These are phyloP conservation scores for Melanotus villosus DNA, from an alignment of 2,888 invertebrate genomes.

Conservation along the genomic window DNA sequence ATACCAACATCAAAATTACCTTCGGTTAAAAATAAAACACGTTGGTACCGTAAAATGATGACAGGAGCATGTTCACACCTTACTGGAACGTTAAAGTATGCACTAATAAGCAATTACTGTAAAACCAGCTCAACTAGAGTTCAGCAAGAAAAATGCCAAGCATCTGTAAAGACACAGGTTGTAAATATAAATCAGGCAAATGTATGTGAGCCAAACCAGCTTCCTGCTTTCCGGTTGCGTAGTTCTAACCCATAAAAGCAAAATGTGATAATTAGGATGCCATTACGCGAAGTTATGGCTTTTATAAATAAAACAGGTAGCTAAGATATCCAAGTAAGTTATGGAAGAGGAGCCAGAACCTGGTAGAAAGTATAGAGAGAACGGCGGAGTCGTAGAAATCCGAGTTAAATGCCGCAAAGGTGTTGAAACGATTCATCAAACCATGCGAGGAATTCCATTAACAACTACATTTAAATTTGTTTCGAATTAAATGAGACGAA, in stretches of 20 bases:
- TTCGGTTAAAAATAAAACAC: background rate
- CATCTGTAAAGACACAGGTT: conserved; percentile 22
- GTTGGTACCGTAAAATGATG: background rate
- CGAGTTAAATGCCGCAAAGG: conserved; percentile 19
- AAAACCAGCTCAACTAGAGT: background rate
- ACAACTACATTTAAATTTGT: conserved; percentile 28
- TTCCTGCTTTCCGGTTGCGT: conserved; percentile 34
- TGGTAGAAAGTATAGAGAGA: conserved; percentile 26
- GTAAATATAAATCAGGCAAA: conserved; percentile 41
- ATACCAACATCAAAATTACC: background rate
- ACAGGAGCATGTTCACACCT: conserved; percentile 33
- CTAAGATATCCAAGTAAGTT: conserved; percentile 21
- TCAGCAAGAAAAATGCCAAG: conserved; percentile 23
- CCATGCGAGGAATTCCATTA: conserved; percentile 35
- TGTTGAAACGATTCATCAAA: conserved; percentile 33
- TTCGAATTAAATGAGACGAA: conserved; percentile 13
- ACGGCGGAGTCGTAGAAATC: background rate
- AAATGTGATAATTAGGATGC: conserved; percentile 54
- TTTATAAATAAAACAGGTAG: conserved; percentile 45
- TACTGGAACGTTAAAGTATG: conserved; percentile 31
- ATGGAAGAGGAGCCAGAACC: conserved; percentile 17
- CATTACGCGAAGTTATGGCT: conserved; percentile 48
- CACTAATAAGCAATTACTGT: conserved; percentile 39
- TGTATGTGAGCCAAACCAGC: conserved; percentile 16
- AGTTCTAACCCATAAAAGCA: conserved; percentile 47